Percentiles rank a stretch among this genome's conserved stretches.
These are phyloP conservation scores for Aix galericulata DNA, from an alignment of 2,113 vertebrate genomes.

Conservation along the genomic window DNA sequence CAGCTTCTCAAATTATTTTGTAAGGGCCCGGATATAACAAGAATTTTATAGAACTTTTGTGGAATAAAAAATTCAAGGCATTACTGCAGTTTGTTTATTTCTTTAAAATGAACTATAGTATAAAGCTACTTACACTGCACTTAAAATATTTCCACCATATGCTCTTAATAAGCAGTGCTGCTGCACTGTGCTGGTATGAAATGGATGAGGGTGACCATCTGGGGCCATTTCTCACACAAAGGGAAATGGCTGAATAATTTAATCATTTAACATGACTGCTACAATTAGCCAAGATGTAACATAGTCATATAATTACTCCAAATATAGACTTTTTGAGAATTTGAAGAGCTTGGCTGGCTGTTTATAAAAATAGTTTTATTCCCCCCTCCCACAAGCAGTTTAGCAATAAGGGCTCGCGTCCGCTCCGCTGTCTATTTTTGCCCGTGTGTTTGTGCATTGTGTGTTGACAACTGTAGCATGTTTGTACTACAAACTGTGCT, in stretches of 20 bases:
- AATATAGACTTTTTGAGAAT: constrained; percentile 42
- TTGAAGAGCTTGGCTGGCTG: neutral
- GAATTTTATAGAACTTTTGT: constrained; percentile 65
- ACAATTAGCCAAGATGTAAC: constrained; percentile 28
- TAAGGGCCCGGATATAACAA: neutral
- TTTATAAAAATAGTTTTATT: neutral
- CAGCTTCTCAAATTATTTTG: constrained; percentile 14
- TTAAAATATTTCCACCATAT: constrained; percentile 1
- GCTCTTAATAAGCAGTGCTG: constrained; percentile 8
- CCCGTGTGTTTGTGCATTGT: constrained; percentile 47
- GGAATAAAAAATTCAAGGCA: constrained; percentile 53
- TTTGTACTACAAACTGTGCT: constrained; percentile 72
- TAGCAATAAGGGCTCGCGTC: neutral
- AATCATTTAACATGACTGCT: constrained; percentile 1
- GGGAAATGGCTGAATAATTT: constrained; percentile 50
- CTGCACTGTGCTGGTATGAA: neutral
- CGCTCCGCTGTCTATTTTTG: neutral
- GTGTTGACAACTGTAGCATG: constrained; percentile 69
- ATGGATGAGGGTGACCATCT: constrained; percentile 6
- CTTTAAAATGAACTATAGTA: constrained; percentile 63
- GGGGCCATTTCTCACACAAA: constrained; percentile 32
- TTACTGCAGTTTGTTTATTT: constrained; percentile 68
- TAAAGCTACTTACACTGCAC: constrained; percentile 41
- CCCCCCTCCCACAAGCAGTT: neutral
- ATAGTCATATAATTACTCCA: constrained; percentile 31